Conservation (phyloP, 2,113 vertebrate species). For the Phalacrocorax carbo region DNA sequence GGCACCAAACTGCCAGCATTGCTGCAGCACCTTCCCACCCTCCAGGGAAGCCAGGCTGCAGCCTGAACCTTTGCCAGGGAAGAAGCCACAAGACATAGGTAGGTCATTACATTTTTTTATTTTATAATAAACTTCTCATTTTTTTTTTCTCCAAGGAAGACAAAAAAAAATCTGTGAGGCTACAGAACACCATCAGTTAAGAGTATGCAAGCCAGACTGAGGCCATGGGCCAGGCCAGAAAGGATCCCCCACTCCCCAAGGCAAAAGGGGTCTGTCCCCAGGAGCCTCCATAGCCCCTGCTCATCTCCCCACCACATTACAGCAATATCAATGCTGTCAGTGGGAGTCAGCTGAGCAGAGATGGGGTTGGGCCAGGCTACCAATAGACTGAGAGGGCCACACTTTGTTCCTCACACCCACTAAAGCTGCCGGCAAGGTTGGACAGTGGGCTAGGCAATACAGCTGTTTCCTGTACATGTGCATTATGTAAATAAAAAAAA, state of each 20-base stretch:
- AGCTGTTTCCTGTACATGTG: slow-evolving; percentile 1
- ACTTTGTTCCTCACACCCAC: neutral
- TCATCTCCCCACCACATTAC: neutral
- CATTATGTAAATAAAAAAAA: slow-evolving; percentile 17
- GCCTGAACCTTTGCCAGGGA: neutral
- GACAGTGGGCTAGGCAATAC: neutral
- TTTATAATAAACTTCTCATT: slow-evolving; percentile 63
- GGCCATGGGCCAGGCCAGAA: neutral
- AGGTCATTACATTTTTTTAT: slow-evolving; percentile 46
- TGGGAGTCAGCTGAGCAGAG: neutral
- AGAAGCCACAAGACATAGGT: neutral
- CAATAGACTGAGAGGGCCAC: neutral
- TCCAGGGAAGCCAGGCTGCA: neutral
- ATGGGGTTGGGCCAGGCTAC: neutral
- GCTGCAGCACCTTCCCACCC: neutral
- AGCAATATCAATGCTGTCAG: neutral
- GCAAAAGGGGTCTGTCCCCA: neutral
- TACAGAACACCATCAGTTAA: slow-evolving; percentile 41
- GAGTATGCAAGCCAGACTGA: neutral
- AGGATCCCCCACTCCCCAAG: neutral
- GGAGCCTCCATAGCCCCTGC: neutral
- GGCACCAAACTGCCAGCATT: neutral
- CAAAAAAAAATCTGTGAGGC: slow-evolving; percentile 12
- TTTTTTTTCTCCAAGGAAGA: slow-evolving; percentile 49
- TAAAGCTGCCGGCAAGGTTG: neutral